phyloP scores from a whole-genome alignment of 1,140 invertebrate species.

The Colletes latitarsis region DNA sequence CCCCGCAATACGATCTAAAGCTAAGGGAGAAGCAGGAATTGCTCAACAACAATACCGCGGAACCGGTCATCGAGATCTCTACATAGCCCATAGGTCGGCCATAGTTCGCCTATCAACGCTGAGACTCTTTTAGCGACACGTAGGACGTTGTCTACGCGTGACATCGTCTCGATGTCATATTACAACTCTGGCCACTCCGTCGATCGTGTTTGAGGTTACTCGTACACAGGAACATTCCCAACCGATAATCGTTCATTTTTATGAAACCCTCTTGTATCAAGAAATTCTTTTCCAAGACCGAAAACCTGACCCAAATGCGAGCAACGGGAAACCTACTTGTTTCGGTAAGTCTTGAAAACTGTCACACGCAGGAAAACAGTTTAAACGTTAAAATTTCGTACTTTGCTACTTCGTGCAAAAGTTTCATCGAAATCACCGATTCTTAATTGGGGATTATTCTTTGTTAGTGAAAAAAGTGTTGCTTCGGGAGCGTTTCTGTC shows the following conservation, averaged over 20 bases:
- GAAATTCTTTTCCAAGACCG: no score
- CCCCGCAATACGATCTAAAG: slow-evolving; percentile 71
- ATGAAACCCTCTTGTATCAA: no score
- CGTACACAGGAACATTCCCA: no score
- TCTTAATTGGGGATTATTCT: neutral
- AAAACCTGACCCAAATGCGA: no score
- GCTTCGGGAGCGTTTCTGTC: neutral
- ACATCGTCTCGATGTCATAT: slow-evolving; percentile 41
- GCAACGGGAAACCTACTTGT: no score
- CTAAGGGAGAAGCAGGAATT: slow-evolving; percentile 76
- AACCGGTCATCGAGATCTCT: slow-evolving; percentile 78
- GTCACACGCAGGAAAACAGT: no score
- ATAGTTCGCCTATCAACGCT: neutral
- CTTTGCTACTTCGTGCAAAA: no score
- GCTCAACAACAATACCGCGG: slow-evolving; percentile 78
- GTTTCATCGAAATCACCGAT: no score
- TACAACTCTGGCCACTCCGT: slow-evolving; percentile 21
- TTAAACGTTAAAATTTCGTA: no score
- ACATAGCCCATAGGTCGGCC: slow-evolving; percentile 69
- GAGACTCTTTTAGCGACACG: slow-evolving; percentile 9
- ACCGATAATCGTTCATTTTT: no score
- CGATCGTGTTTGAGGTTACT: neutral
- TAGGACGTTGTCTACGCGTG: slow-evolving; percentile 2
- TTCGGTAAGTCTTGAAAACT: no score
- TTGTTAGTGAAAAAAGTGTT: neutral